phyloP scores from a whole-genome alignment of 2,888 invertebrate species.

The Dioctria rufipes region DNA sequence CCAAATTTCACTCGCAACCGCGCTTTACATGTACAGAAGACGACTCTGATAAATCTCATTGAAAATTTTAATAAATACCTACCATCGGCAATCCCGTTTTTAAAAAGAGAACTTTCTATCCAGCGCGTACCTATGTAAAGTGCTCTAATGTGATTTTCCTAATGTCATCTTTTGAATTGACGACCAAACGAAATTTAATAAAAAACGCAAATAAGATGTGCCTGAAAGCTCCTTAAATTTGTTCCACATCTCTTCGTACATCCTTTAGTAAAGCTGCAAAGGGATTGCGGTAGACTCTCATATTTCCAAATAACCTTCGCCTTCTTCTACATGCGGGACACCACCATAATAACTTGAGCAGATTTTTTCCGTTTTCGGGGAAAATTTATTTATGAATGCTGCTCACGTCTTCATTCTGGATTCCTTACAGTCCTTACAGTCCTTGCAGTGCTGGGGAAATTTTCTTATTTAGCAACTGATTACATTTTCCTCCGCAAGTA shows the following conservation, averaged over 20 bases:
- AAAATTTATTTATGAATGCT: slow-evolving; percentile 48
- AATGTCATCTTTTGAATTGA: slow-evolving; percentile 46
- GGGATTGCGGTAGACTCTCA: slow-evolving; percentile 29
- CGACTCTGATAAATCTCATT: slow-evolving; percentile 22
- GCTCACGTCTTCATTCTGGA: slow-evolving; percentile 50
- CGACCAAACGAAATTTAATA: slow-evolving; percentile 48
- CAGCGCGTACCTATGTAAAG: slow-evolving; percentile 16
- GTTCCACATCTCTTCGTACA: not conserved
- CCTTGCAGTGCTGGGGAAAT: slow-evolving; percentile 25
- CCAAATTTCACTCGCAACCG: slow-evolving; percentile 9
- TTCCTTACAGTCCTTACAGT: slow-evolving; percentile 18
- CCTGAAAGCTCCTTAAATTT: slow-evolving; percentile 33
- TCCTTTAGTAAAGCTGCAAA: not conserved
- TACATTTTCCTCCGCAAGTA: slow-evolving; percentile 54
- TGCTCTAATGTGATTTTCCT: slow-evolving; percentile 42
- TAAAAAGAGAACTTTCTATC: not conserved
- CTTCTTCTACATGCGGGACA: slow-evolving; percentile 7
- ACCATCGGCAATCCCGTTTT: not conserved
- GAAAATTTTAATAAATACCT: slow-evolving; percentile 38
- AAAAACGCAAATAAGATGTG: slow-evolving; percentile 37
- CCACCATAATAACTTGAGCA: slow-evolving; percentile 31
- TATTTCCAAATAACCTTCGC: slow-evolving; percentile 17
- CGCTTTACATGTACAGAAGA: slow-evolving; percentile 10
- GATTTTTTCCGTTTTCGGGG: slow-evolving; percentile 7
- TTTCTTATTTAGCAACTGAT: slow-evolving; percentile 56